These are phyloP conservation scores for Engystomops pustulosus DNA, from an alignment of 2,113 vertebrate species.

Conservation along the genomic window DNA sequence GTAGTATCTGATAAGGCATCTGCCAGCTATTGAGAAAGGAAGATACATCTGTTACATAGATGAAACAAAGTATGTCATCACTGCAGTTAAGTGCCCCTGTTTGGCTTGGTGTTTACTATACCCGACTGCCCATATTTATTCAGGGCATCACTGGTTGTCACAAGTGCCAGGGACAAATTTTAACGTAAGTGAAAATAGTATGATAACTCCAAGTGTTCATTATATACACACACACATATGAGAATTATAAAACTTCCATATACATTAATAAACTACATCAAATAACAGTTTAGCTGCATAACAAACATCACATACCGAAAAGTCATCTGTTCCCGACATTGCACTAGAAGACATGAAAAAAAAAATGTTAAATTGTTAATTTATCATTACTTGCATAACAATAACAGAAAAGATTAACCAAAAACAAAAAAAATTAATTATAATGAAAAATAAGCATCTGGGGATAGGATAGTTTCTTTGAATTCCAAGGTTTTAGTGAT, in stretches of 20 bases:
- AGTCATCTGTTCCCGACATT: constrained; percentile 75
- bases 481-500: too few species aligned
- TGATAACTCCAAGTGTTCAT: too few species aligned
- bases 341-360: constrained; percentile 69
- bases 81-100: background rate
- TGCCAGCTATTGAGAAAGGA: constrained; percentile 75
- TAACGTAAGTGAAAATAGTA: too few species aligned
- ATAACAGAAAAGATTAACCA: background rate
- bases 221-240: too few species aligned
- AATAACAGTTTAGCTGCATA: too few species aligned
- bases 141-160: background rate
- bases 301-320: constrained; percentile 69
- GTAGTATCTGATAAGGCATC: constrained; percentile 79
- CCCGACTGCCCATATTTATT: background rate
- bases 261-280: too few species aligned
- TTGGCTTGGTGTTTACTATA: background rate
- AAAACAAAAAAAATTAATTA: background rate
- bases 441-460: too few species aligned
- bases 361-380: background rate
- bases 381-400: background rate
- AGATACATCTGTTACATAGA: background rate
- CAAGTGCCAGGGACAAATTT: background rate
- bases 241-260: too few species aligned
- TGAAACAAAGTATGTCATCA: background rate
- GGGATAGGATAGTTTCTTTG: too few species aligned